These are phyloP conservation scores for Hyposmocoma kahamanoa DNA, from an alignment of 1,140 invertebrate species.

Conservation along the genomic window DNA sequence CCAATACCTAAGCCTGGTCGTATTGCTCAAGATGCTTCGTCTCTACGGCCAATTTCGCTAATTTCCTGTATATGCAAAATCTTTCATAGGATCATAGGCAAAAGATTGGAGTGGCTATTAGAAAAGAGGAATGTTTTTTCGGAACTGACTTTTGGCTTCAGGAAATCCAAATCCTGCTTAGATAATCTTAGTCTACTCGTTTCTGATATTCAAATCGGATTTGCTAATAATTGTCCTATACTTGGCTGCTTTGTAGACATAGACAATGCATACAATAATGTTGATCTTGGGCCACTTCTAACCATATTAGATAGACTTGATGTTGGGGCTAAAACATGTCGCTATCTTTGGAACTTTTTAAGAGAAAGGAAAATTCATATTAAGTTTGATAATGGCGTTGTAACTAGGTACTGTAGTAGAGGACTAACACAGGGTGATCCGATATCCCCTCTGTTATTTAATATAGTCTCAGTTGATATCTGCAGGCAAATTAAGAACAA, in stretches of 20 bases:
- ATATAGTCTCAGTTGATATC: neutral
- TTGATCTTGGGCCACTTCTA: conserved; percentile 3
- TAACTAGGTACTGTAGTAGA: neutral
- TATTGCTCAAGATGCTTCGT: conserved; percentile 8
- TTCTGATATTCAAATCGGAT: conserved; percentile 9
- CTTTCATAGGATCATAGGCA: conserved; percentile 15
- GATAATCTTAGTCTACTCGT: conserved; percentile 9
- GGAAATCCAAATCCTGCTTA: conserved; percentile 10
- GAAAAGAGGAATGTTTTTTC: conserved; percentile 6
- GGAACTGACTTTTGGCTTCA: conserved; percentile 10
- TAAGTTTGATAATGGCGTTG: neutral
- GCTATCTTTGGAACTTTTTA: conserved; percentile 14
- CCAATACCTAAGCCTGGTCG: conserved; percentile 33
- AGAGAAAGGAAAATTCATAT: conserved; percentile 5
- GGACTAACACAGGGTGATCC: conserved; percentile 1
- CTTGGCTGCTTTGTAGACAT: conserved; percentile 18
- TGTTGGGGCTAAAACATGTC: conserved; percentile 3
- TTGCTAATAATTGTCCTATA: neutral
- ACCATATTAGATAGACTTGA: conserved; percentile 1
- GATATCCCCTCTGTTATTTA: neutral
- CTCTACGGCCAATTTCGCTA: conserved; percentile 33
- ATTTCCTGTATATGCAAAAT: conserved; percentile 27
- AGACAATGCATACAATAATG: conserved; percentile 21
- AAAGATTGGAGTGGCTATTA: conserved; percentile 19
- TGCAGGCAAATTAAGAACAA: neutral